Percentiles rank a stretch among this genome's conserved stretches.
Conservation (phyloP, 1,140 invertebrate species). For the Drosophila simulans region DNA sequence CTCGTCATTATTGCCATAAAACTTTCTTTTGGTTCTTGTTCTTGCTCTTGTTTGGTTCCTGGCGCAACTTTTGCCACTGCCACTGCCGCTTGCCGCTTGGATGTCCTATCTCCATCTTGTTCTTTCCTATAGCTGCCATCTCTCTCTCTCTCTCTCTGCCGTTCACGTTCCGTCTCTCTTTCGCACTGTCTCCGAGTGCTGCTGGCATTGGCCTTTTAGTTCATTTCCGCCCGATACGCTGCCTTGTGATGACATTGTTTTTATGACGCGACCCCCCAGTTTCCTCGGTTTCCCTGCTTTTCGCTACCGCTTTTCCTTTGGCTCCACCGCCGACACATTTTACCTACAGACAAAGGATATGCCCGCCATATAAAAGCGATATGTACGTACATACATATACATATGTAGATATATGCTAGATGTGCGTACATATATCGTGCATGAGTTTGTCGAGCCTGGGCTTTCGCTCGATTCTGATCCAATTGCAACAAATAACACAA, state of each 20-base stretch:
- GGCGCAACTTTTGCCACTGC: slow-evolving; percentile 25
- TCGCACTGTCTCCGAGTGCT: slow-evolving; percentile 7
- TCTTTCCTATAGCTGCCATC: not conserved
- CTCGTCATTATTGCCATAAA: slow-evolving; percentile 34
- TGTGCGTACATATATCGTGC: slow-evolving; percentile 2
- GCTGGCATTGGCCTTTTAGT: slow-evolving; percentile 72
- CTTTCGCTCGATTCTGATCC: slow-evolving; percentile 40
- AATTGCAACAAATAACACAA: slow-evolving; percentile 35
- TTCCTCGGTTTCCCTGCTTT: slow-evolving; percentile 1
- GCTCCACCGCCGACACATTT: slow-evolving; percentile 16
- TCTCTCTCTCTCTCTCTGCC: slow-evolving; percentile 14
- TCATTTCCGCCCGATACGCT: slow-evolving; percentile 68
- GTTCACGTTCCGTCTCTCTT: not conserved
- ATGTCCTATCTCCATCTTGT: not conserved
- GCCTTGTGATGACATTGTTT: slow-evolving; percentile 68
- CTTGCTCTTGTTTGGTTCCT: slow-evolving; percentile 22
- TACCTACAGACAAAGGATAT: slow-evolving; percentile 27
- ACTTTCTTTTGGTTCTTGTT: slow-evolving; percentile 40
- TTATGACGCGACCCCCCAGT: slow-evolving; percentile 54
- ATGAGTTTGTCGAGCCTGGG: slow-evolving; percentile 21
- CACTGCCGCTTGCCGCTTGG: slow-evolving; percentile 19
- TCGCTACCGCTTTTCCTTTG: not conserved
- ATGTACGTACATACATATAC: not conserved
- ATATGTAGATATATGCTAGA: not conserved
- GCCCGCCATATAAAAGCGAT: slow-evolving; percentile 7